Evolutionary conservation across 2,797 vertebrate genomes (phyloP), one percentile per base, ranked within the genome.

Genomic region (Sebastes iracundus): DNA sequence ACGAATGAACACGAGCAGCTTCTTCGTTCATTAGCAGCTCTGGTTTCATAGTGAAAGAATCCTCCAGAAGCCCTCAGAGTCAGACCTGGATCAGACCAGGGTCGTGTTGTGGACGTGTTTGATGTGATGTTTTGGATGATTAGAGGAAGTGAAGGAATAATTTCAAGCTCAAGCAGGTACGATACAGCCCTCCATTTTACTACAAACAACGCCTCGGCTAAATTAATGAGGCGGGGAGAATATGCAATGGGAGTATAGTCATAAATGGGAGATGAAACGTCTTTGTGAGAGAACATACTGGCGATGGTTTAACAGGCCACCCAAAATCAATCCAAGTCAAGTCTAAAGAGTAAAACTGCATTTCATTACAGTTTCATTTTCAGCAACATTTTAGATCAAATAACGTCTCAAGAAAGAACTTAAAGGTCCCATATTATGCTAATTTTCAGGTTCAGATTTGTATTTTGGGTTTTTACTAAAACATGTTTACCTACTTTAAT

Each of bases 171-270:
- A 70, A 62, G 46, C 59, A 53, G 77, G 55, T 63, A 56, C 60
- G 80, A 60, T 49, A 46, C 60, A 58, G 35, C 27, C 14, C 46
- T 78, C 14, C 55, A 69, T 81, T 76, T 67, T 27, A 69, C 67
- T 67, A 10, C 58, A 55, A 71, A 75, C 75, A 81, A 64, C 55
- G 66, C 56, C 59, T 53, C 6, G 3, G 52, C 66, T 33, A 5
- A 68, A 71, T 68, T 35, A 84, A 83, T 59, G 72, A 87, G 79
- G 59, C 75, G 14, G 72, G 25, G 22, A 71, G 42, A 60, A 53
- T 28, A 38, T 10, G 55, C 9, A 7, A 1, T 9, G 69, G 74
- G 20, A 79, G 64, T 11, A 28, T 3, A 59, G 35, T 55, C 23
- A 7, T 22, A 38, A 73, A 71, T 16, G 7, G 12, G 62, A 63